phyloP scores from a whole-genome alignment of 1,140 invertebrate genomes.

The Heliconius eleuchia region DNA sequence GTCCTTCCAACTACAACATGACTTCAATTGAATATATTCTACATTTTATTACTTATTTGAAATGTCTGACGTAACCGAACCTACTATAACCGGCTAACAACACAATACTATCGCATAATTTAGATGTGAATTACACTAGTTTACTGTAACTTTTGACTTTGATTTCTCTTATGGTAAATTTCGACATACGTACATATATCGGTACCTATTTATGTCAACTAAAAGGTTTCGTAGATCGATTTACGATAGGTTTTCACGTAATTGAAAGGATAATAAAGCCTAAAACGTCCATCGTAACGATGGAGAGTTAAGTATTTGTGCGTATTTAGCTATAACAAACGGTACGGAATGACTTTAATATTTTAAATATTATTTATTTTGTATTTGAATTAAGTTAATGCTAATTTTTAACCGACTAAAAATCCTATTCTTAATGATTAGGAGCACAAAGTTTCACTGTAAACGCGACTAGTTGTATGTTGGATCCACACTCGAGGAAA shows the following conservation, averaged over 20 bases:
- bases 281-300: slow-evolving; percentile 9
- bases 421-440: too few relatives aligned
- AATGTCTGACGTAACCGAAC: slow-evolving; percentile 18
- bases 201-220: slow-evolving; percentile 4
- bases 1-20: background rate
- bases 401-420: too few relatives aligned
- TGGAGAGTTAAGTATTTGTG: background rate
- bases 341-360: background rate
- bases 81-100: slow-evolving; percentile 21
- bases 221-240: background rate
- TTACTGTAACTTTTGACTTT: slow-evolving; percentile 18
- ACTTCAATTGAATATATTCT: slow-evolving; percentile 18
- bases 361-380: background rate
- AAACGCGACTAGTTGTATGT: too few relatives aligned
- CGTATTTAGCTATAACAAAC: background rate
- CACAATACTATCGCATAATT: slow-evolving; percentile 19
- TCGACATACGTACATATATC: background rate
- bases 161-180: slow-evolving; percentile 12
- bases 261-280: slow-evolving; percentile 9
- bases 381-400: background rate
- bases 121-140: slow-evolving; percentile 21
- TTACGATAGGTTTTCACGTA: slow-evolving; percentile 11
- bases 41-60: slow-evolving; percentile 11
- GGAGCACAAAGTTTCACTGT: too few relatives aligned
- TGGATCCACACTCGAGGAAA: background rate